Conservation (phyloP, 2,797 vertebrate species). For the Sebastes hopkinsi region DNA sequence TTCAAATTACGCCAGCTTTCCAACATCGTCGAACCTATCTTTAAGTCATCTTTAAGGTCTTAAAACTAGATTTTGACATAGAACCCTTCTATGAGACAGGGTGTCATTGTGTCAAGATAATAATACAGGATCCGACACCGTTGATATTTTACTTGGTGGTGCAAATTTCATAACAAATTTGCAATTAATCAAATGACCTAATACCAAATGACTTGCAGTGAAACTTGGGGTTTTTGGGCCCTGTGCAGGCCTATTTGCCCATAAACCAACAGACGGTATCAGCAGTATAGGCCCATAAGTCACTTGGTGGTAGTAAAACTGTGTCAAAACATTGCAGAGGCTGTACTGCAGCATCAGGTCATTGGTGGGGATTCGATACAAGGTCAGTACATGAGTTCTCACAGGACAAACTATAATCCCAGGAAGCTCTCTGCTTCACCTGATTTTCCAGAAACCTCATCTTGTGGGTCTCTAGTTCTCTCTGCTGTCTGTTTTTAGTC, state of each 20-base stretch:
- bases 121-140: neutral
- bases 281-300: neutral
- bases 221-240: neutral
- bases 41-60: no score
- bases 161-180: neutral
- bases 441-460: neutral
- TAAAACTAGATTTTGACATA: neutral
- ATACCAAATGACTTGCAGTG: neutral
- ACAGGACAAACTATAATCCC: neutral
- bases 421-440: neutral
- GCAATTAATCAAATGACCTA: neutral
- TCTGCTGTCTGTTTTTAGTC: conserved; percentile 42
- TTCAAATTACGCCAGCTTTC: no score
- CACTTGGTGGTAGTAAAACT: neutral
- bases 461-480: conserved; percentile 27
- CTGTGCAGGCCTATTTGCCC: neutral
- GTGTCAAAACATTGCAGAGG: neutral
- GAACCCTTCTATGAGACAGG: neutral
- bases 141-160: neutral
- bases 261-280: neutral
- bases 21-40: no score
- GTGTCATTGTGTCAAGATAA: neutral
- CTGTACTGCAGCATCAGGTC: conserved; percentile 3
- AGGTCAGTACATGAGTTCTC: neutral
- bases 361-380: neutral